Evolutionary conservation across 2,888 invertebrate genomes (phyloP), one percentile per base, ranked within the genome.

Genomic region (Heliconius erato): DNA sequence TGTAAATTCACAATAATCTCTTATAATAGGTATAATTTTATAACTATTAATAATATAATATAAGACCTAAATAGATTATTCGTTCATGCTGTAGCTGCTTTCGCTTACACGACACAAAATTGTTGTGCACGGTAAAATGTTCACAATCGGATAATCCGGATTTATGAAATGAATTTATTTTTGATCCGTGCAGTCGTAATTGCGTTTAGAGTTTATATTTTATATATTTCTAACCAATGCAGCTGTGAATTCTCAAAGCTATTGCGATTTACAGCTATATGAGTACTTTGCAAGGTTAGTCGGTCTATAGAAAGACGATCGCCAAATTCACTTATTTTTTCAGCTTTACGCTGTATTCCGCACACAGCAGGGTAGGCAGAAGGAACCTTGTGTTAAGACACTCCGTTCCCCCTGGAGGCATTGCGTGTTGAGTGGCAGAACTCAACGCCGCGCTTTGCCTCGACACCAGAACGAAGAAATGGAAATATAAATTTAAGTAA

Each of bases 131-230:
- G 16, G 23, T 76, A 63, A 19, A 76, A 40, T n/a, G n/a, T n/a
- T 63, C 63, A 63, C 35, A 76, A 76, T n/a, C 63, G 16, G 35
- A 40, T 63, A 16, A 76, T 76, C 59, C n/a, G 76, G 63, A 63
- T 76, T 76, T 76, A 35, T 35, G 26, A 40, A 76, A 63, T 76
- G 76, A 76, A 76, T 76, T 59, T 76, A 63, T 12, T 63, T 63
- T 63, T 63, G 35, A 76, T 76, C 76, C 63, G 16, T 76, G 63
- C 59, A 40, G 40, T 76, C 11, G 76, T n/a, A 63, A 35, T 40
- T 35, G 32, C 63, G 26, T 63, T 76, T 16, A 26, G 63, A 76
- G 32, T 59, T 74, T 59, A 54, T 74, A 59, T 74, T 76, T 63
- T n/a, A 74, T 32, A 74, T 35, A 76, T 59, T 76, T 59, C 16